Evolutionary conservation across 1,140 invertebrate genomes (phyloP).

Genomic region (Marisa cornuarietis): DNA sequence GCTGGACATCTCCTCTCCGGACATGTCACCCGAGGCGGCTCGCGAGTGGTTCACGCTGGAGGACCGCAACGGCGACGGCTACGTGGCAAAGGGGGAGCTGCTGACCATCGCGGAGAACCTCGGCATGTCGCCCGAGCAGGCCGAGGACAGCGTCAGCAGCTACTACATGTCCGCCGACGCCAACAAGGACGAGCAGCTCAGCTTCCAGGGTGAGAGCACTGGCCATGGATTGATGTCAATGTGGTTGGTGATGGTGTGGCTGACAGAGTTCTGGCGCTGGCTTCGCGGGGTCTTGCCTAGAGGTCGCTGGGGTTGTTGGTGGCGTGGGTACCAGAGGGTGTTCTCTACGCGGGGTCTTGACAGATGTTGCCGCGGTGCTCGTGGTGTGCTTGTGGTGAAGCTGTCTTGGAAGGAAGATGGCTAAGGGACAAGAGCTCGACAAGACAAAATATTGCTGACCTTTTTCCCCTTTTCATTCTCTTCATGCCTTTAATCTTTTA

Average conservation of each 20-base stretch:
- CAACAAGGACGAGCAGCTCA: slow-evolving; percentile 40
- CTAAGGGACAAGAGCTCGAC: too few species aligned
- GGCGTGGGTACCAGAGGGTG: neutral
- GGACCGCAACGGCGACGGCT: slow-evolving; percentile 46
- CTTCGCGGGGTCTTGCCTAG: too few species aligned
- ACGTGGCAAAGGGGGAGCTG: slow-evolving; percentile 45
- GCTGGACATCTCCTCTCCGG: slow-evolving; percentile 44
- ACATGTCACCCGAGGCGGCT: slow-evolving; percentile 42
- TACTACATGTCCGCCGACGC: slow-evolving; percentile 49
- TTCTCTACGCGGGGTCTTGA: too few species aligned
- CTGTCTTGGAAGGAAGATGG: too few species aligned
- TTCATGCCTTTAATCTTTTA: too few species aligned
- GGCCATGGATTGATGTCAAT: neutral
- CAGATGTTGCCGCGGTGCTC: too few species aligned
- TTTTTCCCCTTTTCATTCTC: too few species aligned
- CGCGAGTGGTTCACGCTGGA: slow-evolving; percentile 52
- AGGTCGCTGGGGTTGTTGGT: too few species aligned
- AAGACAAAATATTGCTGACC: too few species aligned
- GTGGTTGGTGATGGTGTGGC: neutral
- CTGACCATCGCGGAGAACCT: slow-evolving; percentile 44
- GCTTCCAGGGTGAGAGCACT: slow-evolving; percentile 43
- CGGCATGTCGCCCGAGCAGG: slow-evolving; percentile 43
- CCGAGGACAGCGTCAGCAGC: slow-evolving; percentile 36
- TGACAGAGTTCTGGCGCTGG: too few species aligned
- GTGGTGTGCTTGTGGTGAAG: too few species aligned